phyloP scores from a whole-genome alignment of 2,797 vertebrate genomes.

The Gorsachius magnificus region DNA sequence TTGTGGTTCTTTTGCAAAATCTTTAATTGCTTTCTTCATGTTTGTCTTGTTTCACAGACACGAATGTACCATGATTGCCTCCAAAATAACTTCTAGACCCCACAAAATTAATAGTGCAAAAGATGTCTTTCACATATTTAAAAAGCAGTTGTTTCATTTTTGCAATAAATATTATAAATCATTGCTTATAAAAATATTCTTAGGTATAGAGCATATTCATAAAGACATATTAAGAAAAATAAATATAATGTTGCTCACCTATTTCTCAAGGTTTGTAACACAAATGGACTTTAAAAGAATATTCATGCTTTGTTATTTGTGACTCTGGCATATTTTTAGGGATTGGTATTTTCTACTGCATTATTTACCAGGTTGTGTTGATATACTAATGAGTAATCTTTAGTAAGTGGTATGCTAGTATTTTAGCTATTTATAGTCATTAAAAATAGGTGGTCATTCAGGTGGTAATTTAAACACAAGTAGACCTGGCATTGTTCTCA shows the following conservation, averaged over 20 bases:
- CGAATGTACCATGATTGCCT: background rate
- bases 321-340: background rate
- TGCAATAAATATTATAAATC: background rate
- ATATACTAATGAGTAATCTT: background rate
- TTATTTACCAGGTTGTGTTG: background rate
- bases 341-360: background rate
- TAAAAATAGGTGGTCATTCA: conserved; percentile 17
- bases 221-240: background rate
- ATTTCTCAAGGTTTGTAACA: background rate
- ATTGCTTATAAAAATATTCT: background rate
- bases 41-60: background rate
- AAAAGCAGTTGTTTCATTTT: background rate
- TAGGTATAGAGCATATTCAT: background rate
- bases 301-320: background rate
- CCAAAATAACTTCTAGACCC: background rate
- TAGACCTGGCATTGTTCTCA: background rate
- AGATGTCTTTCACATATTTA: background rate
- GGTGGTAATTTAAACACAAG: background rate
- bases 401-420: background rate
- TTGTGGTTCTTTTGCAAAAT: conserved; percentile 5
- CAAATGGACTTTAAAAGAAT: background rate
- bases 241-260: background rate
- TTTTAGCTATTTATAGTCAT: conserved; percentile 7
- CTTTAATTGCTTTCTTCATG: conserved; percentile 37
- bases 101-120: background rate